Conservation (phyloP, 2,797 vertebrate genomes). For the Molothrus aeneus region DNA sequence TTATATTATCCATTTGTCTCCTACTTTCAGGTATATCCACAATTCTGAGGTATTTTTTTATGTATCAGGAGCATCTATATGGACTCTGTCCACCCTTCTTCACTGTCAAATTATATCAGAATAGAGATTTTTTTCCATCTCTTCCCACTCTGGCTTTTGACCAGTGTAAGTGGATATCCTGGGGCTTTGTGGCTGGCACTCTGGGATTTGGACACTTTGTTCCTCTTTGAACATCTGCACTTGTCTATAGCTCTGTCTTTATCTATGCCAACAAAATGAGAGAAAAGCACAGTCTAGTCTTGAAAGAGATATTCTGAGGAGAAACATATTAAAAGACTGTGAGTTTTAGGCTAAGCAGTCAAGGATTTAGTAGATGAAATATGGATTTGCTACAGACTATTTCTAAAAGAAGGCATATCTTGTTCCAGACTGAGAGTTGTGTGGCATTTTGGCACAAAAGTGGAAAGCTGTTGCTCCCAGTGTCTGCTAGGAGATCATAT, state of each 20-base stretch:
- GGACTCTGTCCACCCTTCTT: slow-evolving; percentile 35
- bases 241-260: background rate
- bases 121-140: background rate
- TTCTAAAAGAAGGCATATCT: background rate
- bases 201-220: background rate
- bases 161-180: background rate
- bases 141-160: background rate
- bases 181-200: background rate
- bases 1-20: slow-evolving; percentile 17
- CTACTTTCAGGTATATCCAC: slow-evolving; percentile 20
- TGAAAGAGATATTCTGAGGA: background rate
- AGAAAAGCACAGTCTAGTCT: background rate
- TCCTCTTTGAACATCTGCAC: background rate
- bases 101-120: slow-evolving; percentile 33
- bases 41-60: slow-evolving; percentile 6
- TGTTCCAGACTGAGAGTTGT: background rate
- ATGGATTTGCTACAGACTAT: background rate
- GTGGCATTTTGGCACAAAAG: background rate
- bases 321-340: background rate
- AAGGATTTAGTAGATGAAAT: background rate
- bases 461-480: slow-evolving; percentile 9
- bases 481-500: slow-evolving; percentile 33
- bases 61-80: slow-evolving; percentile 39
- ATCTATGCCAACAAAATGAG: background rate
- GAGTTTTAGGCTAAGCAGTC: background rate